Conservation (phyloP, 2,113 vertebrate species). For the Chrysemys picta region DNA sequence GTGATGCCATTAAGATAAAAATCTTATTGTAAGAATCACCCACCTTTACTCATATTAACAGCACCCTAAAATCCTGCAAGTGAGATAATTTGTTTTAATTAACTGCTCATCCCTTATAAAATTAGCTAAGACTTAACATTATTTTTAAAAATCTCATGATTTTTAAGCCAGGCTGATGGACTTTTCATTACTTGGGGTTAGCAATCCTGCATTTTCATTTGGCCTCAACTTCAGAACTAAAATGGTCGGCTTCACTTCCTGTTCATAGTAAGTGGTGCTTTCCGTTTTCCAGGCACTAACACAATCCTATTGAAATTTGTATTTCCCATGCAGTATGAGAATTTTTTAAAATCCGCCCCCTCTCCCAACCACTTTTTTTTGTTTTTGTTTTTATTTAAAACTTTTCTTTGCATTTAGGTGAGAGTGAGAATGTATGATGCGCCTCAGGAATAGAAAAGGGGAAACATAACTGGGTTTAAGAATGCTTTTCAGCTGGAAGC, state of each 20-base stretch:
- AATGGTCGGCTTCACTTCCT: not conserved
- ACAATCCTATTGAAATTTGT: not conserved
- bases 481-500: not conserved
- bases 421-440: not conserved
- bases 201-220: not conserved
- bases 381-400: not conserved
- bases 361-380: not conserved
- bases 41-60: not conserved
- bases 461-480: not conserved
- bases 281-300: not conserved
- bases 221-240: not conserved
- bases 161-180: not conserved
- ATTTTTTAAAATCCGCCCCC: not conserved
- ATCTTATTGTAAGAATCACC: not conserved
- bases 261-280: not conserved
- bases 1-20: not conserved
- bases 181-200: not conserved
- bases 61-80: not conserved
- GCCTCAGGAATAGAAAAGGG: not conserved
- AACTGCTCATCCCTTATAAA: not conserved
- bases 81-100: not conserved
- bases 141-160: not conserved
- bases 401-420: not conserved
- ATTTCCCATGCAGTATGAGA: not conserved
- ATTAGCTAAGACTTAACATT: not conserved